Evolutionary conservation across 2,113 vertebrate genomes (phyloP).

Genomic region (Aleadryas rufinucha): DNA sequence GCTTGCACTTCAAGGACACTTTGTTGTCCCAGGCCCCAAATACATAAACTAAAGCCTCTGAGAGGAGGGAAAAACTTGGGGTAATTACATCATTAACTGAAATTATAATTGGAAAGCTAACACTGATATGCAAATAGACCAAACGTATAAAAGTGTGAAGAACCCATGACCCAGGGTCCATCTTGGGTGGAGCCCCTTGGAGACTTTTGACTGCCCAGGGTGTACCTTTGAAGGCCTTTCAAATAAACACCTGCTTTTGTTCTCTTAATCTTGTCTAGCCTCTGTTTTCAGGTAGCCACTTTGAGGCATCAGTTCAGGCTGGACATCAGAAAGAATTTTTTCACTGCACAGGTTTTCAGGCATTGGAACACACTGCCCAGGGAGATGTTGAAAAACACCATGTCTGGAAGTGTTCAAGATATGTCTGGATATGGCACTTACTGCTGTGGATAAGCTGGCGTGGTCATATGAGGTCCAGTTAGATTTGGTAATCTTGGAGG

Average conservation of each 20-base stretch:
- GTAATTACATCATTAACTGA: not conserved
- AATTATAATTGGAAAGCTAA: not conserved
- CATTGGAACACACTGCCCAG: not conserved
- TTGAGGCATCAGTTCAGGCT: not conserved
- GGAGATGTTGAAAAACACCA: not conserved
- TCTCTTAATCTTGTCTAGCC: not conserved
- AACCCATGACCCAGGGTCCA: not conserved
- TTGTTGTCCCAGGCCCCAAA: not conserved
- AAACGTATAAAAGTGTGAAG: not conserved
- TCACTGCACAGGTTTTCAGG: not conserved
- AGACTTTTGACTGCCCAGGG: not conserved
- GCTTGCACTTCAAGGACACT: not conserved
- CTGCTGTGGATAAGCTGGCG: not conserved
- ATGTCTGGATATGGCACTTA: not conserved
- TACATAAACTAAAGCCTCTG: not conserved
- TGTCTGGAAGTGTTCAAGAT: not conserved
- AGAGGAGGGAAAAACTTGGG: not conserved
- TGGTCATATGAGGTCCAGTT: not conserved
- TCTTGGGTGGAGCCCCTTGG: not conserved
- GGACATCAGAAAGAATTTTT: not conserved
- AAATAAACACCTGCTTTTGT: not conserved
- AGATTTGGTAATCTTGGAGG: not conserved
- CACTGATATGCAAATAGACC: not conserved
- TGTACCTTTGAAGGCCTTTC: not conserved
- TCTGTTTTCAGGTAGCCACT: not conserved